Conservation (phyloP, 2,113 vertebrate genomes). For the Pseudopodoces humilis region DNA sequence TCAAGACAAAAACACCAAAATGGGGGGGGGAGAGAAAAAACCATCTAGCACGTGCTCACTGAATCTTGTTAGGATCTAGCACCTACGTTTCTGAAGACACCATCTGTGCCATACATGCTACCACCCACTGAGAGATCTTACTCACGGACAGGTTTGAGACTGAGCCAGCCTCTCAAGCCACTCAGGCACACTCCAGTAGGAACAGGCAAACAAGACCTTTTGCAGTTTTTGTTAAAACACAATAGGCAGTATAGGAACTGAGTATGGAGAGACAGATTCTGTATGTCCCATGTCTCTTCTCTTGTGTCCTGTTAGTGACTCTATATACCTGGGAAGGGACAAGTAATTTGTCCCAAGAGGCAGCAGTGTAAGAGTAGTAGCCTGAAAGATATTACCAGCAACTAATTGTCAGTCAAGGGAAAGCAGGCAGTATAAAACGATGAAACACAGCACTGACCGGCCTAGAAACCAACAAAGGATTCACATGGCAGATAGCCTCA, state of each 20-base stretch:
- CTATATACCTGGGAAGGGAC: neutral
- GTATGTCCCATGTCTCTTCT: neutral
- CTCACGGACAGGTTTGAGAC: neutral
- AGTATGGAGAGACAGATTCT: neutral
- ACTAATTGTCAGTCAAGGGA: neutral
- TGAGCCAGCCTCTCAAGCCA: neutral
- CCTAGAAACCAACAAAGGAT: neutral
- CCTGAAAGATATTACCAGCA: neutral
- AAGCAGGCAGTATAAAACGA: neutral
- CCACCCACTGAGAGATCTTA: slow-evolving; percentile 16
- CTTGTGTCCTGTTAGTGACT: neutral
- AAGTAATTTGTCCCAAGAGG: neutral
- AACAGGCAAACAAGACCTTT: neutral
- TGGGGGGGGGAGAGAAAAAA: neutral
- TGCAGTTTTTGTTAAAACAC: neutral
- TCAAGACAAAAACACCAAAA: neutral
- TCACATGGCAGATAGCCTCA: neutral
- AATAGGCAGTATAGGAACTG: neutral
- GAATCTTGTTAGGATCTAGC: neutral
- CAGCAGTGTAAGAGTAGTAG: neutral
- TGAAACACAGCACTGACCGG: neutral
- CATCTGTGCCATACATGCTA: neutral
- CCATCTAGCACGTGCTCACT: neutral
- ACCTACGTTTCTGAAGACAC: neutral
- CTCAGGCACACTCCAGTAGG: neutral